Evolutionary conservation across 2,888 invertebrate genomes (phyloP), one percentile per base, ranked within the genome.

Genomic region (Melipona beecheii): DNA sequence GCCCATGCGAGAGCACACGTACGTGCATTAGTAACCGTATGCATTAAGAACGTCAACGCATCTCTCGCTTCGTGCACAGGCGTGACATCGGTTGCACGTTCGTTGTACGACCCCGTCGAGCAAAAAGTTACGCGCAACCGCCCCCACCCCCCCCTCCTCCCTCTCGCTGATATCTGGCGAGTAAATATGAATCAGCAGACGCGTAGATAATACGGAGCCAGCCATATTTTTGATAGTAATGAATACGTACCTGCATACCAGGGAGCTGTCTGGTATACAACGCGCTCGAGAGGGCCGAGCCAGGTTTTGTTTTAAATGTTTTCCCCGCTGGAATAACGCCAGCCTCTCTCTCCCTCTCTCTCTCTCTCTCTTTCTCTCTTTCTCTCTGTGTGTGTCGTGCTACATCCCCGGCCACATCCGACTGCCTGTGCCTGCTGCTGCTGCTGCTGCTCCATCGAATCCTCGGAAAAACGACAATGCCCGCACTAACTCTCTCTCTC

Each of bases 251-350:
- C 81, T 79, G 86, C 79, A 73, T 79, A 78, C 81, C 78, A 84
- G n/a, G 36, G 75, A 70, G 77, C 65, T 77, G 76, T 6, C 70
- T 52, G 70, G 56, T 70, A 74, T 78, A 83, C 81, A 71, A 75
- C 70, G 76, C 78, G 76, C 78, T 81, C 76, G 85, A 80, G 81
- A 87, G 81, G 77, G 56, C 43, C 65, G 64, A 66, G 31, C 70
- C 71, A 79, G 86, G 84, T 87, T 90, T 88, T 88, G 88, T 87
- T 91, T 88, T 83, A 85, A 87, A 89, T 88, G 90, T 89, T 91
- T 89, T 86, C 85, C 86, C 77, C 65, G 87, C 81, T 90, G 91
- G 90, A 91, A 90, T 87, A 87, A 87, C 86, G 91, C 89, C 91
- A 90, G 77, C 65, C 82, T 2, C 43, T 43, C 43, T 43, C 43